Evolutionary conservation across 2,888 invertebrate species (phyloP), one percentile per base, ranked within the genome.

Genomic region (Ennomos fuscantarius): DNA sequence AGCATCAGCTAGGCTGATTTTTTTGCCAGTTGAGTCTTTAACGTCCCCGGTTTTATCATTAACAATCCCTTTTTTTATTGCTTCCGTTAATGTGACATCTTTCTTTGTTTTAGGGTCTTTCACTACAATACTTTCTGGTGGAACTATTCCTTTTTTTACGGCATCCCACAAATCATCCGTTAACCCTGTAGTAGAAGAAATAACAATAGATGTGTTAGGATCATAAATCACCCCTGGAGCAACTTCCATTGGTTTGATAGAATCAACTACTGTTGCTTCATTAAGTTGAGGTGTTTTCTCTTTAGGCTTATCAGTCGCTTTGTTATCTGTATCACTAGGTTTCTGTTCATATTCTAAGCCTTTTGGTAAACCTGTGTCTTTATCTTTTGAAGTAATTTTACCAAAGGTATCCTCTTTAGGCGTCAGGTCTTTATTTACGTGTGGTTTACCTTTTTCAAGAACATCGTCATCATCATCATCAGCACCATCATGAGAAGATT

Each of bases 61-160:
- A 44, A 98, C 92, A 48, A 97, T 93, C 45, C 96, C 96, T 68
- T 94, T 94, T 9, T 93, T 82, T 36, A 98, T 93, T 0, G 99
- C 99, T 79, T 98, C 96, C 33, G 93, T 93, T 8, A 97, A 84
- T n/a, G 94, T 92, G 40, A 97, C 91, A 63, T 94, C 93, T 77
- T 94, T 92, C 10, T 96, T 95, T 0, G 95, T 94, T 54, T 87
- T 84, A 0, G 96, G 96, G 81, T 97, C 95, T 60, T 93, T 91
- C 1, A 97, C 93, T 74, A 93, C 93, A 0, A 97, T 93, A 1
- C 93, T 86, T 63, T 94, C 94, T 0, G 94, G 84, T 59, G 96
- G 94, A 60, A 98, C 87, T 53, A 95, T 91, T 42, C 97, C 96
- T 71, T 95, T 94, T 60, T 95, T 93, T 0, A 98, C 93, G 9